A percentile compares a stretch with the other conserved stretches of the same genome.
These are phyloP conservation scores for Crioceris asparagi DNA, from an alignment of 2,888 invertebrate species.

Conservation along the genomic window DNA sequence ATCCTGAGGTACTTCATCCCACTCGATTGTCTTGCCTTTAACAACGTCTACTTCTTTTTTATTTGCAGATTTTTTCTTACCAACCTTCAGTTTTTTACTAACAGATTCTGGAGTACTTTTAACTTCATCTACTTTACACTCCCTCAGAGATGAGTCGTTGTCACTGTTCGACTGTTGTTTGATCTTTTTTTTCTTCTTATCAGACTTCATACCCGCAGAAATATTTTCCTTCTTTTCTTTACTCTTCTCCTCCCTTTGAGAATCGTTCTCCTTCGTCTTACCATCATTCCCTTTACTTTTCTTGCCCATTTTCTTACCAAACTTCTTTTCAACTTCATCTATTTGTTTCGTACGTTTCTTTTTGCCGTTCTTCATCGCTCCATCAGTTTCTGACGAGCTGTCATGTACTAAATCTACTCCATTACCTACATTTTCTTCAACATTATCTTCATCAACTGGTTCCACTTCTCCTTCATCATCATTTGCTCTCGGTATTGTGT, in stretches of 20 bases:
- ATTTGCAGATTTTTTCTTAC: constrained; percentile 6
- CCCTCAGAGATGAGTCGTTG: constrained; percentile 4
- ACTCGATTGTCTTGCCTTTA: constrained; percentile 10
- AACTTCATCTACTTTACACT: constrained; percentile 11
- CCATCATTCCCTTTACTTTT: constrained; percentile 14
- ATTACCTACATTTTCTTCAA: neutral
- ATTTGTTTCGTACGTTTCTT: constrained; percentile 5
- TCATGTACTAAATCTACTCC: neutral
- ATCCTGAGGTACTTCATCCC: constrained; percentile 19
- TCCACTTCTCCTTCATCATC: constrained; percentile 32
- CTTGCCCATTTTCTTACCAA: constrained; percentile 1
- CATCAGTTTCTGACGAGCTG: neutral
- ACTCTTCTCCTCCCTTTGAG: constrained; percentile 7
- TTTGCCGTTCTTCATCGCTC: constrained; percentile 4
- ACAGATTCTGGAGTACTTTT: constrained; percentile 10
- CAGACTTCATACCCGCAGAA: constrained; percentile 7
- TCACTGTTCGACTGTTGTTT: constrained; percentile 5
- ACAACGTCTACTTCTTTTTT: constrained; percentile 5
- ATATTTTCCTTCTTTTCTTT: too few relatives aligned
- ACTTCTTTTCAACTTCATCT: constrained; percentile 17
- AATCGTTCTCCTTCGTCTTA: constrained; percentile 19
- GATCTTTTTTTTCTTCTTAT: constrained; percentile 6
- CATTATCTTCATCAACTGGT: constrained; percentile 35
- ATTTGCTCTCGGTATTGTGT: constrained; percentile 41
- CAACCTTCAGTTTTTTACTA: constrained; percentile 3